phyloP scores from a whole-genome alignment of 2,888 invertebrate genomes.

The Acanthosoma haemorrhoidale region DNA sequence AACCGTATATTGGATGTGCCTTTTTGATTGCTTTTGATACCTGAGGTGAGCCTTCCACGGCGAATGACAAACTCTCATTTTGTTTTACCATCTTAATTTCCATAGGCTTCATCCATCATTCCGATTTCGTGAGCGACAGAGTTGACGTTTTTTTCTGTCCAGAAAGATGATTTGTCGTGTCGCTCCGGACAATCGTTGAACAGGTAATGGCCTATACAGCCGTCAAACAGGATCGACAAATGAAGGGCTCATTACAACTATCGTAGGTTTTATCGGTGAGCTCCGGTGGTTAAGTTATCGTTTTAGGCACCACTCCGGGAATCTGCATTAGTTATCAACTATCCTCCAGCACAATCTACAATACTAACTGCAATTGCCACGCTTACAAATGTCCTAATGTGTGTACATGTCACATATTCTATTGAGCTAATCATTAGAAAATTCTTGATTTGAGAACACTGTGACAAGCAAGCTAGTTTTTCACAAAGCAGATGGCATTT shows the following conservation, averaged over 20 bases:
- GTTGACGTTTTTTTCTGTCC: neutral
- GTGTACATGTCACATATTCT: too few relatives aligned
- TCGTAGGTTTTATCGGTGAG: neutral
- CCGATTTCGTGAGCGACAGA: neutral
- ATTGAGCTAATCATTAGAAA: too few relatives aligned
- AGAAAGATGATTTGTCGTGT: neutral
- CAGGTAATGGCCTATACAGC: conserved; percentile 26
- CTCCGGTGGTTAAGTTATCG: neutral
- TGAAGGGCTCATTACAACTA: conserved; percentile 24
- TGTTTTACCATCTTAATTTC: neutral
- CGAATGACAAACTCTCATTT: too few relatives aligned
- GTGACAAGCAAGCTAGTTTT: too few relatives aligned
- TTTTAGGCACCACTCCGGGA: neutral
- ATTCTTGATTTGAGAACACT: too few relatives aligned
- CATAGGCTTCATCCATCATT: neutral
- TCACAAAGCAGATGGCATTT: too few relatives aligned
- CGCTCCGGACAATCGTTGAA: neutral
- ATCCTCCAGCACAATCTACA: too few relatives aligned
- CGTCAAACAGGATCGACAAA: conserved; percentile 21
- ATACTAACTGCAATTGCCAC: too few relatives aligned
- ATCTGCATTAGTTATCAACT: neutral
- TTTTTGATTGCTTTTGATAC: too few relatives aligned
- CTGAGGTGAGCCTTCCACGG: too few relatives aligned
- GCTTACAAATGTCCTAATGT: too few relatives aligned
- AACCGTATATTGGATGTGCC: too few relatives aligned